A percentile compares a stretch with the other conserved stretches of the same genome.
phyloP scores from a whole-genome alignment of 2,888 invertebrate genomes.

The Heliconius sara region DNA sequence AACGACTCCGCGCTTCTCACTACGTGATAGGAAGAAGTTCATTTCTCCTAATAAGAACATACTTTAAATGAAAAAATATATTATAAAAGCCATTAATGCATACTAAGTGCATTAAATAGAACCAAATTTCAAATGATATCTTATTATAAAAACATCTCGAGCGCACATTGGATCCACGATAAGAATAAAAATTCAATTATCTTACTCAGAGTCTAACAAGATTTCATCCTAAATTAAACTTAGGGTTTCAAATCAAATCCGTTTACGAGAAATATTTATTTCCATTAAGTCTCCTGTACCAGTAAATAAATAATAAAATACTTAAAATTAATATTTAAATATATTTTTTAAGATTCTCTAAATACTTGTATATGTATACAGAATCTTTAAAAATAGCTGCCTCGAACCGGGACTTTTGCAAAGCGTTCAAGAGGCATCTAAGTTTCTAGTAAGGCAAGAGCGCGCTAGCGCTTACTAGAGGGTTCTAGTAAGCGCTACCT shows the following conservation, averaged over 20 bases:
- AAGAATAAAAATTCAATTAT: constrained; percentile 11
- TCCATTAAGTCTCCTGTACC: background rate
- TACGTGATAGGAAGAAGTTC: too few relatives aligned
- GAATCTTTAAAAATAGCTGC: too few relatives aligned
- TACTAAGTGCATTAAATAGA: background rate
- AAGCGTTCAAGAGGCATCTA: too few relatives aligned
- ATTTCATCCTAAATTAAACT: constrained; percentile 3
- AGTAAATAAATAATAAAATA: background rate
- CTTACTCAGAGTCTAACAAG: background rate
- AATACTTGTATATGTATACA: too few relatives aligned
- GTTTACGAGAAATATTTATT: background rate
- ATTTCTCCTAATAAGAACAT: too few relatives aligned
- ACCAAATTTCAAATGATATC: background rate
- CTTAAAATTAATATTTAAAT: too few relatives aligned
- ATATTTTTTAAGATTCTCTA: too few relatives aligned
- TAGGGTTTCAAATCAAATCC: constrained; percentile 15
- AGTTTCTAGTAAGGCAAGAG: too few relatives aligned
- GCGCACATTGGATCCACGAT: background rate
- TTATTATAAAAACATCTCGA: background rate
- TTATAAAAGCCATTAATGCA: background rate
- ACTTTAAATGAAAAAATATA: background rate
- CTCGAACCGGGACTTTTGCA: too few relatives aligned
- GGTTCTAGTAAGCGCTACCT: too few relatives aligned
- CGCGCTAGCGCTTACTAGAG: too few relatives aligned
- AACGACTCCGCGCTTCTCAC: too few relatives aligned